These are phyloP conservation scores for Barypeithes pellucidus DNA, from an alignment of 2,888 invertebrate species.

Conservation along the genomic window DNA sequence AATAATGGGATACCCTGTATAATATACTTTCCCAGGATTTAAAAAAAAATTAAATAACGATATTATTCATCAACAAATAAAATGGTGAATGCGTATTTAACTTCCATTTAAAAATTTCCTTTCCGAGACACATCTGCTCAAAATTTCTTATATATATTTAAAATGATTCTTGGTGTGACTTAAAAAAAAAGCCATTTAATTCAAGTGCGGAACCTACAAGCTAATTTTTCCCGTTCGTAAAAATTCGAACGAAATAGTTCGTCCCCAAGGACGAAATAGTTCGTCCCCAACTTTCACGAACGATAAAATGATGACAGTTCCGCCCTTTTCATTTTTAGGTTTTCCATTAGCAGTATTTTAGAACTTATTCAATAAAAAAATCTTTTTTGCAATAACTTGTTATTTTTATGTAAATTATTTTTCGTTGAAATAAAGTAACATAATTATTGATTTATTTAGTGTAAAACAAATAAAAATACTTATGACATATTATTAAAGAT, in stretches of 20 bases:
- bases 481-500: constrained; percentile 48
- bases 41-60: no score
- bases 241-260: not conserved
- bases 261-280: not conserved
- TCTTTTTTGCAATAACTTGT: constrained; percentile 25
- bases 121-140: constrained; percentile 18
- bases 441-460: constrained; percentile 37
- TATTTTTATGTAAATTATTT: constrained; percentile 35
- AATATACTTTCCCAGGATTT: no score
- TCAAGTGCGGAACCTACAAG: not conserved
- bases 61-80: not conserved
- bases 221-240: not conserved
- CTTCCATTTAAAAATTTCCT: not conserved
- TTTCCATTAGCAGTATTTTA: constrained; percentile 30
- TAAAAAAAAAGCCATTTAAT: not conserved
- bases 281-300: not conserved
- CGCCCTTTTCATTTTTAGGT: not conserved
- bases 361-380: not conserved
- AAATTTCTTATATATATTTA: not conserved
- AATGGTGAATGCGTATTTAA: constrained; percentile 5
- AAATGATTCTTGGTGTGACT: not conserved
- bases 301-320: not conserved
- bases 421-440: constrained; percentile 26
- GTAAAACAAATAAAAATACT: constrained; percentile 49
- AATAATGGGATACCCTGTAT: no score